Base-by-base conservation (phyloP, 2,113 vertebrate genomes). In the Eupsittula cactorum region DNA sequence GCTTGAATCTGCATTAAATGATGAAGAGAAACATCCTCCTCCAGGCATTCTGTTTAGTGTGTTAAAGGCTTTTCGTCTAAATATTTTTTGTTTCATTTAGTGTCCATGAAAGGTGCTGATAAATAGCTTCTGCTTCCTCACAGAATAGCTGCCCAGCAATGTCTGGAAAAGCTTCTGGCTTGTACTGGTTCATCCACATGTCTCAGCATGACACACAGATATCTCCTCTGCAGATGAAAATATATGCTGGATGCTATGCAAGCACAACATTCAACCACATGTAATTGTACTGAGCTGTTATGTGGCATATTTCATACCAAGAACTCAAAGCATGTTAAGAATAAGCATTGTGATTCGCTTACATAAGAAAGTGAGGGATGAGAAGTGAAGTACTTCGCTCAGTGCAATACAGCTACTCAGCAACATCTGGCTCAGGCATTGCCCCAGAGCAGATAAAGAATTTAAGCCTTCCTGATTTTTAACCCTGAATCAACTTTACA, bases 1-100 rank as follows among this genome's bases (percentile, higher is more conserved):
- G 63, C 74, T 97, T 52, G 93, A 71, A 59, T 96, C 97, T 97
- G 29, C 68, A 82, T 86, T 92, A 90, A 86, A 92, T 84, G 73
- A 86, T 90, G 86, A 94, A 93, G 71, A 91, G 29, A 39, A 92
- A 71, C n/a, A n/a, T 63, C 86, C 42, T 88, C 63, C 60, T 78
- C 68, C 10, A 88, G 85, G 60, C 39, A 37, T 84, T 92, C 70
- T 50, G 23, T 80, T 95, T 87, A 70, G 31, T 31, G 41, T 47
- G 39, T n/a, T 90, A 92, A 88, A 83, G 60, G 24, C 18, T 92
- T 95, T 95, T 81, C 64, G 86, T 90, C 64, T 90, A 81, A 95
- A 93, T 93, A 64, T 68, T 78, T 89, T 63, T 91, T 64, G 13
- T 67, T 92, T 93, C 42, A 27, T 86, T 70, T 78, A 10, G 11